phyloP scores from a whole-genome alignment of 2,888 invertebrate genomes.

The Rhopalosiphum nymphaeae region DNA sequence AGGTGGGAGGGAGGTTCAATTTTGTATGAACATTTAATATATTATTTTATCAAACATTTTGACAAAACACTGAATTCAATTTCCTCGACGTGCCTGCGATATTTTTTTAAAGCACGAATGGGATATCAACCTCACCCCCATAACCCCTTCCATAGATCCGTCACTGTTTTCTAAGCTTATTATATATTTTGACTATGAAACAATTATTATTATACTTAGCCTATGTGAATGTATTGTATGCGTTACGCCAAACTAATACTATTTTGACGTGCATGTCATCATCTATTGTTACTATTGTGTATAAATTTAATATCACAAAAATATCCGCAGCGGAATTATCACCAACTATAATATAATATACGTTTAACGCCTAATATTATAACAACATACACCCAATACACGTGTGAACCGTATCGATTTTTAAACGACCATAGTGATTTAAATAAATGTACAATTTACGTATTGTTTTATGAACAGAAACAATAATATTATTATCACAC shows the following conservation, averaged over 20 bases:
- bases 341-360: not conserved
- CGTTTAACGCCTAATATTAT: not conserved
- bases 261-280: constrained; percentile 7
- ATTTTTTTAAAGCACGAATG: not conserved
- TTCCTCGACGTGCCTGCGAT: not conserved
- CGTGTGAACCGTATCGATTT: not conserved
- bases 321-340: not conserved
- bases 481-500: not conserved
- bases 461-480: not conserved
- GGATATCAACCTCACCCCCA: too few species aligned
- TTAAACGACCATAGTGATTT: not conserved
- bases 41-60: not conserved
- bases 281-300: not conserved
- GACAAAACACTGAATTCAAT: not conserved
- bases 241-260: constrained; percentile 28
- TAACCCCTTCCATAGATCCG: not conserved
- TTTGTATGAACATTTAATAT: not conserved
- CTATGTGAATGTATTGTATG: constrained; percentile 10
- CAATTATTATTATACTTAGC: not conserved
- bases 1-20: not conserved
- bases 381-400: not conserved
- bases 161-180: not conserved
- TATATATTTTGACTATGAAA: not conserved
- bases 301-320: not conserved
- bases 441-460: not conserved